Evolutionary conservation across 1,140 invertebrate genomes (phyloP), one percentile per base, ranked within the genome.

Genomic region (Magallana angulata): DNA sequence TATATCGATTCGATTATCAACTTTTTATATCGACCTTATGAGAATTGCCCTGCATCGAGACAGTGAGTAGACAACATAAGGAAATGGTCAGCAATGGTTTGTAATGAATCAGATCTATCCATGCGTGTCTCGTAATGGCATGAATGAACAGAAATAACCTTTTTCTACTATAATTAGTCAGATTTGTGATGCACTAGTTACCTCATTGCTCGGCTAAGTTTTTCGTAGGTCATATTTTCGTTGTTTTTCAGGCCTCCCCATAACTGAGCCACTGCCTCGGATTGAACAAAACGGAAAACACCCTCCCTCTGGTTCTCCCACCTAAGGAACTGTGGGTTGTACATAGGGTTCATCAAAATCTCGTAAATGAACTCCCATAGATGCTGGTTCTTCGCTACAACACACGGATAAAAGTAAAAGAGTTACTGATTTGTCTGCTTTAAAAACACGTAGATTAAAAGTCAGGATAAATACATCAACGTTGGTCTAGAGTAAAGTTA

Each of bases 141-240:
- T 76, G 68, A 76, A 76, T 76, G 68, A 30, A 12, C 18, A 16
- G n/a, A 14, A 48, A 76, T 11, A 30, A 30, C 24, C 30, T 24
- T 12, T 12, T 30, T 36, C 9, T 76, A n/a, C 11, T 62, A 62
- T 24, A 30, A 18, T 76, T 76, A 30, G 18, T 16, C 14, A 12
- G 68, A 76, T 76, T 76, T 30, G 68, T 76, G 36, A 76, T 76
- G 36, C 7, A 30, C 24, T 7, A 30, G 68, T 1, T 30, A 97
- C 96, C 98, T 96, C 97, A 99, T 98, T 7, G 98, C 98, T 91
- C 98, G 94, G 94, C 97, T 98, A 88, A 98, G 96, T 95, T 99
- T 99, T 94, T 98, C 98, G 93, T 98, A 99, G 48, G 97, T 98
- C 98, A 98, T 98, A 93, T 97, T 97, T 62, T 97, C 96, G 93